phyloP scores from a whole-genome alignment of 2,888 invertebrate genomes.

The Platycnemis pennipes region DNA sequence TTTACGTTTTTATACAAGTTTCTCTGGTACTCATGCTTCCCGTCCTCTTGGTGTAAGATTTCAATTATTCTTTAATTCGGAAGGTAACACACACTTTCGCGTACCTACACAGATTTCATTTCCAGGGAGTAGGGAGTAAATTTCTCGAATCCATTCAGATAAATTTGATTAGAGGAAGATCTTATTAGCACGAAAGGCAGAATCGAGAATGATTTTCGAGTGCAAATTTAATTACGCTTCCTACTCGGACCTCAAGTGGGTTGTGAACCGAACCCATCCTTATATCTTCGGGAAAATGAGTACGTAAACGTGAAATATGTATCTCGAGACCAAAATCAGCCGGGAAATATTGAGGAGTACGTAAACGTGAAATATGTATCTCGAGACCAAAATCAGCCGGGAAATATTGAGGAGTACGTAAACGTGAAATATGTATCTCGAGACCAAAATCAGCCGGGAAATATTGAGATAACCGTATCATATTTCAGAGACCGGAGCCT shows the following conservation, averaged over 20 bases:
- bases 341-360: not conserved
- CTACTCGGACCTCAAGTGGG: not conserved
- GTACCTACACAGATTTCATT: too few species aligned
- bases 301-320: too few species aligned
- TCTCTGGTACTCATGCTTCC: too few species aligned
- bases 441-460: not conserved
- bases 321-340: too few species aligned
- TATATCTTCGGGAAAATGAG: too few species aligned
- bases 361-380: too few species aligned
- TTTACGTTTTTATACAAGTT: too few species aligned
- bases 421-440: not conserved
- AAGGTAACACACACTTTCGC: too few species aligned
- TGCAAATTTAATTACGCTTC: not conserved
- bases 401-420: not conserved
- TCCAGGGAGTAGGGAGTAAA: not conserved
- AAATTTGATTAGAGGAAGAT: not conserved
- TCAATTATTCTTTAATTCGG: too few species aligned
- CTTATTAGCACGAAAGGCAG: not conserved
- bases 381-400: too few species aligned
- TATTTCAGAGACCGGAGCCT: not conserved
- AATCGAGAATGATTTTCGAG: not conserved
- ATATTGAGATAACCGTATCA: not conserved
- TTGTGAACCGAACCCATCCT: not conserved
- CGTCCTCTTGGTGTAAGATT: too few species aligned
- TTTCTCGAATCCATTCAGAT: not conserved